Percentiles rank a stretch among this genome's conserved stretches.
Evolutionary conservation across 1,140 invertebrate genomes (phyloP).

Genomic region (silkworm (Bombyx mori)): DNA sequence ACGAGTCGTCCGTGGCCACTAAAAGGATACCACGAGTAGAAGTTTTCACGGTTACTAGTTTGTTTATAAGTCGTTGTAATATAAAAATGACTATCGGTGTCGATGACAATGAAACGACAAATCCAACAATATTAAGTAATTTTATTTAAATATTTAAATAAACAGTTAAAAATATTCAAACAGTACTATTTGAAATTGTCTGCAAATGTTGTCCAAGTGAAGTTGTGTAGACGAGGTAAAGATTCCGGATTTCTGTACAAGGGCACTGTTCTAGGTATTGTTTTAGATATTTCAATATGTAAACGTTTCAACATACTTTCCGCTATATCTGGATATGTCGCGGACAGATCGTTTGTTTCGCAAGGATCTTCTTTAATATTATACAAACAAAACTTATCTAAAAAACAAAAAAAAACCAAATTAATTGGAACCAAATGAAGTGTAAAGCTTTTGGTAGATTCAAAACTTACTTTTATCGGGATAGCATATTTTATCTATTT

Average conservation of each 20-base stretch:
- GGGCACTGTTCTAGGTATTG: slow-evolving; percentile 27
- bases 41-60: too few relatives aligned
- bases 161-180: too few relatives aligned
- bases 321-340: slow-evolving; percentile 28
- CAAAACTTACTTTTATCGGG: not conserved
- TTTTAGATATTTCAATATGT: slow-evolving; percentile 29
- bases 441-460: too few relatives aligned
- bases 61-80: too few relatives aligned
- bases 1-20: too few relatives aligned
- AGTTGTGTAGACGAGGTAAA: slow-evolving; percentile 31
- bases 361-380: slow-evolving; percentile 53
- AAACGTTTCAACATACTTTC: slow-evolving; percentile 24
- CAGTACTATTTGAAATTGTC: not conserved
- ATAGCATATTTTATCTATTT: slow-evolving; percentile 2
- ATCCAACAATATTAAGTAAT: too few relatives aligned
- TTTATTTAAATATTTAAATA: too few relatives aligned
- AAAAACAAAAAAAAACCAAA: slow-evolving; percentile 10
- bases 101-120: too few relatives aligned
- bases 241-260: slow-evolving; percentile 27
- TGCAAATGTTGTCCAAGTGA: slow-evolving; percentile 28
- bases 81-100: too few relatives aligned
- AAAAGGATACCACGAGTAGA: too few relatives aligned
- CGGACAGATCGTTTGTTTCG: slow-evolving; percentile 38
- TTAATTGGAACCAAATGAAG: not conserved
- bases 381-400: slow-evolving; percentile 42